These are phyloP conservation scores for Drosophila aff. DNA, from an alignment of 1,140 invertebrate species.

Conservation along the genomic window DNA sequence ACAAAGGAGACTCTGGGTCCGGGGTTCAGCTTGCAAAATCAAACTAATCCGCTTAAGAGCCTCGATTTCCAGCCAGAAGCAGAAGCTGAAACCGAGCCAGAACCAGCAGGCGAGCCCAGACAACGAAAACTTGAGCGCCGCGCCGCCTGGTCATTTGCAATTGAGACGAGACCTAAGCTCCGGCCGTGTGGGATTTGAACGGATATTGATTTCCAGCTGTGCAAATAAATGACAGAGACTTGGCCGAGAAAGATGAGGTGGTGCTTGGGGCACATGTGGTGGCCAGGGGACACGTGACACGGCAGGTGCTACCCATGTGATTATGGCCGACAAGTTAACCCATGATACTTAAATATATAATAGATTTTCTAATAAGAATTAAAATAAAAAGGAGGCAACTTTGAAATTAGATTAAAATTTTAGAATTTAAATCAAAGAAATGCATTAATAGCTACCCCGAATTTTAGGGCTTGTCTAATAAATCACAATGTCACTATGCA, in stretches of 20 bases:
- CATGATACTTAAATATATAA: background rate
- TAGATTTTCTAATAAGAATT: background rate
- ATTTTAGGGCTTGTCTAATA: background rate
- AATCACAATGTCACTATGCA: background rate
- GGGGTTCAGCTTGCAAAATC: conserved; percentile 62
- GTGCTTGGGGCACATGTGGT: conserved; percentile 9
- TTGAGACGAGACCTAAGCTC: conserved; percentile 59
- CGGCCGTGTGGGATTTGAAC: conserved; percentile 26
- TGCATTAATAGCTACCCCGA: background rate
- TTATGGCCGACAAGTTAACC: conserved; percentile 8
- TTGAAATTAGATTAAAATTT: background rate
- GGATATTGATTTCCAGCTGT: conserved; percentile 72
- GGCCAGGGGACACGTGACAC: conserved; percentile 59
- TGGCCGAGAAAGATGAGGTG: conserved; percentile 51
- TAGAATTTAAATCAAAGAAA: background rate
- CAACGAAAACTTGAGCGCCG: conserved; percentile 23
- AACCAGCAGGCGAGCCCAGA: conserved; percentile 29
- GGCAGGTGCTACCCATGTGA: conserved; percentile 43
- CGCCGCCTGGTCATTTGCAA: conserved; percentile 47
- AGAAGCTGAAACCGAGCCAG: conserved; percentile 19
- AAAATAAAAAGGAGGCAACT: background rate
- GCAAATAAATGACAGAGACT: conserved; percentile 33
- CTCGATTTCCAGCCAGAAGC: conserved; percentile 57
- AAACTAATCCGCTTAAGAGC: conserved; percentile 80
- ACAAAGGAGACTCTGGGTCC: conserved; percentile 25